Evolutionary conservation across 2,888 invertebrate genomes (phyloP).

Genomic region (Tiliacea citrago): DNA sequence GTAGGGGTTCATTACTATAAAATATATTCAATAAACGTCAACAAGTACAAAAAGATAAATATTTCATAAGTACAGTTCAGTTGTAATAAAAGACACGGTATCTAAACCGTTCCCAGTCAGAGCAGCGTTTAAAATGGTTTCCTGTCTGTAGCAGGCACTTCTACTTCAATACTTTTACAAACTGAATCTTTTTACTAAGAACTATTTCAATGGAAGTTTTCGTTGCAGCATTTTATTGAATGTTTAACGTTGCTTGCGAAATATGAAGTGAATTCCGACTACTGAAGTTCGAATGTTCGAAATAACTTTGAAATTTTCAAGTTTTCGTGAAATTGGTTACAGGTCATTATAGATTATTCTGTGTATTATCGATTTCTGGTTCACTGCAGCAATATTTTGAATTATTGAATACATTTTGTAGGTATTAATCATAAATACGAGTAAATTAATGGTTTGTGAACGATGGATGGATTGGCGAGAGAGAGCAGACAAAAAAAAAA

Average conservation of each 20-base stretch:
- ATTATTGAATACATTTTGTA: not conserved
- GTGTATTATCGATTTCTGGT: constrained; percentile 17
- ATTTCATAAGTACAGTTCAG: constrained; percentile 34
- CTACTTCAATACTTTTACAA: constrained; percentile 73
- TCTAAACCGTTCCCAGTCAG: constrained; percentile 30
- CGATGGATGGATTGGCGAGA: too few relatives aligned
- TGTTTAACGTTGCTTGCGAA: constrained; percentile 67
- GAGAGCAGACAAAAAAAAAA: too few relatives aligned
- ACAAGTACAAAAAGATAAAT: constrained; percentile 11
- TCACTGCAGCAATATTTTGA: not conserved
- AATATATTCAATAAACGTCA: constrained; percentile 8
- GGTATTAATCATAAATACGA: not conserved
- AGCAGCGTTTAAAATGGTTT: constrained; percentile 56
- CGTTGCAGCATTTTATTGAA: constrained; percentile 65
- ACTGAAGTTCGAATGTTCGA: constrained; percentile 40
- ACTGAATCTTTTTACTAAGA: constrained; percentile 73
- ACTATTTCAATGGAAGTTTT: constrained; percentile 65
- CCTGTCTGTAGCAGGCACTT: constrained; percentile 71
- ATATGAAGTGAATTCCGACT: constrained; percentile 52
- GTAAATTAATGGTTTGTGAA: not conserved
- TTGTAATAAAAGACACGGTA: constrained; percentile 45
- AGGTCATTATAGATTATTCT: not conserved
- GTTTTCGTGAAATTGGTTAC: constrained; percentile 7
- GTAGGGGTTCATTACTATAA: not conserved
- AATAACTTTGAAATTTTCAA: constrained; percentile 35